Percentiles rank a stretch among this genome's conserved stretches.
Conservation (phyloP, 2,888 invertebrate genomes). For the Drosophila lacicola region DNA sequence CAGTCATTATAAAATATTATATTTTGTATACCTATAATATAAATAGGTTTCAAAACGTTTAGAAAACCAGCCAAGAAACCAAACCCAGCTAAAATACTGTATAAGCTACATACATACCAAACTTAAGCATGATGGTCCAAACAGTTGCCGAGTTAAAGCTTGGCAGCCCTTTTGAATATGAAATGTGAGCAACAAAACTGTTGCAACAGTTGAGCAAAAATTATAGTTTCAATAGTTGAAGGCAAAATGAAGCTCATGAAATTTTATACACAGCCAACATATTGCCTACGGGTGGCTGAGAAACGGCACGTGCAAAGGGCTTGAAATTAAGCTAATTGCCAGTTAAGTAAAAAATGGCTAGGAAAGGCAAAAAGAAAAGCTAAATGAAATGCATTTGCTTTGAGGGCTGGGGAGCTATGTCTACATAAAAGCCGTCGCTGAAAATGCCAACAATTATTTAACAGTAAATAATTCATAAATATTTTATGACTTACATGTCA, state of each 20-base stretch:
- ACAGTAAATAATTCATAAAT: slow-evolving; percentile 64
- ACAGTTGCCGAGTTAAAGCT: not conserved
- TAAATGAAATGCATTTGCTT: slow-evolving; percentile 21
- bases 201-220: slow-evolving; percentile 35
- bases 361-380: slow-evolving; percentile 8
- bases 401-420: not conserved
- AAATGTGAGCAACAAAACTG: slow-evolving; percentile 16
- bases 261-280: slow-evolving; percentile 2
- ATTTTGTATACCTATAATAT: no score
- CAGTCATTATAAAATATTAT: no score
- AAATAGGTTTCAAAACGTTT: no score
- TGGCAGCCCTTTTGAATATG: not conserved
- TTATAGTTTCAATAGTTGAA: slow-evolving; percentile 8
- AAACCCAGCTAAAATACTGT: not conserved
- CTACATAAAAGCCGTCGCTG: slow-evolving; percentile 16
- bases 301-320: slow-evolving; percentile 25
- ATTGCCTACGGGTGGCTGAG: slow-evolving; percentile 6
- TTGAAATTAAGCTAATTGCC: slow-evolving; percentile 64
- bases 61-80: no score
- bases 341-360: slow-evolving; percentile 18
- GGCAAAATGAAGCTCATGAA: slow-evolving; percentile 4
- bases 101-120: not conserved
- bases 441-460: slow-evolving; percentile 70
- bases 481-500: slow-evolving; percentile 70
- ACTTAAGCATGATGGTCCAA: not conserved